Evolutionary conservation across 2,888 invertebrate genomes (phyloP).

Genomic region (Aspidiotus destructor): DNA sequence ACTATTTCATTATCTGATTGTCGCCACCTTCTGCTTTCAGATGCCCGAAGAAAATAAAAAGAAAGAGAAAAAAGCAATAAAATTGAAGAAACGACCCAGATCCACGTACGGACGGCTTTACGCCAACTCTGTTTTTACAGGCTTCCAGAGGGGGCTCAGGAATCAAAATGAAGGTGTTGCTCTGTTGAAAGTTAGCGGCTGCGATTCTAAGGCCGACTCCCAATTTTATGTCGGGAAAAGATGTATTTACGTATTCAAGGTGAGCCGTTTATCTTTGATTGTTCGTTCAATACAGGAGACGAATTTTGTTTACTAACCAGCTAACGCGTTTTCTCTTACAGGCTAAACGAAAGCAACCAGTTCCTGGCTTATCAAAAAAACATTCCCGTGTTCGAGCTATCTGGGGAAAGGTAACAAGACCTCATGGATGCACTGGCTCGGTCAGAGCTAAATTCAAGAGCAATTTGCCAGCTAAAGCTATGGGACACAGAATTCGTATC

Average conservation of each 20-base stretch:
- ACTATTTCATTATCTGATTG: too few species aligned
- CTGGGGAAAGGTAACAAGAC: constrained; percentile 96
- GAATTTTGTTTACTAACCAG: too few species aligned
- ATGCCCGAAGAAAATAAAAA: constrained; percentile 33
- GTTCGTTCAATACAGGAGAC: not conserved
- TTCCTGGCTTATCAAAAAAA: constrained; percentile 71
- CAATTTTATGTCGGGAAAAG: constrained; percentile 93
- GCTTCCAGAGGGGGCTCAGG: constrained; percentile 87
- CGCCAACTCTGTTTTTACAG: constrained; percentile 94
- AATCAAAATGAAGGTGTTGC: constrained; percentile 98
- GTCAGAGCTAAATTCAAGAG: constrained; percentile 94
- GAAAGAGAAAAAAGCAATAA: constrained; percentile 42
- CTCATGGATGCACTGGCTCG: constrained; percentile 91
- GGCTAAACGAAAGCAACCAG: constrained; percentile 78
- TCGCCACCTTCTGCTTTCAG: not conserved
- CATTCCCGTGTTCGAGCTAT: constrained; percentile 72
- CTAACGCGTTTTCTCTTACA: constrained; percentile 36
- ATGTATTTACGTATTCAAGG: constrained; percentile 94
- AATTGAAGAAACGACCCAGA: constrained; percentile 45
- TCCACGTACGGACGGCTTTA: constrained; percentile 77
- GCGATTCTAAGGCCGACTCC: constrained; percentile 65
- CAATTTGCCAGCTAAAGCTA: constrained; percentile 94
- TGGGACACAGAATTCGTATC: constrained; percentile 96
- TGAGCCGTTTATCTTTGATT: constrained; percentile 40
- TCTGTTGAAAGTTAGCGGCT: constrained; percentile 88